A percentile compares a stretch with the other conserved stretches of the same genome.
phyloP scores from a whole-genome alignment of 2,888 invertebrate species.

The Pristionchus fissidentatus region DNA sequence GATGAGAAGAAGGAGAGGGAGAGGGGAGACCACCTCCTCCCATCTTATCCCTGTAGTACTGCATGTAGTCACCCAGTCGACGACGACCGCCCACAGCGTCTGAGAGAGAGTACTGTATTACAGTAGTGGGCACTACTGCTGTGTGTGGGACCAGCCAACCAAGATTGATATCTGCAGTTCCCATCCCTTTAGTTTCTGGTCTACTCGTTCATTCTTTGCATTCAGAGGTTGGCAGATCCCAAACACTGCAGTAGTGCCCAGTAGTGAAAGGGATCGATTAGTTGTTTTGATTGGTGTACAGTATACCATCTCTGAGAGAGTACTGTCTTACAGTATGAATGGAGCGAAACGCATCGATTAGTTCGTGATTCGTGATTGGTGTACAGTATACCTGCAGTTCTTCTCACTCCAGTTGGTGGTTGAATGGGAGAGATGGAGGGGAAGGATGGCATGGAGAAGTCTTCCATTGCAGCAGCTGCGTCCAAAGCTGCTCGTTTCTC shows the following conservation, averaged over 20 bases:
- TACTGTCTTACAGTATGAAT: neutral
- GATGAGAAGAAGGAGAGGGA: slow-evolving; percentile 24
- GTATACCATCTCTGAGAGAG: neutral
- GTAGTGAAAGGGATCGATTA: neutral
- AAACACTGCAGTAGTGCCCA: neutral
- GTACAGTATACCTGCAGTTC: neutral
- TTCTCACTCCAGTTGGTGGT: slow-evolving; percentile 34
- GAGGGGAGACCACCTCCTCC: neutral
- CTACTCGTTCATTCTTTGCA: neutral
- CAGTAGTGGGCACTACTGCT: too few species aligned
- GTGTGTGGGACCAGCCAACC: too few species aligned
- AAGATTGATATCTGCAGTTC: too few species aligned
- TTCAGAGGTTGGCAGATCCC: neutral
- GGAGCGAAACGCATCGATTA: neutral
- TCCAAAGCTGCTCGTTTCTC: slow-evolving; percentile 51
- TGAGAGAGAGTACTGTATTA: neutral
- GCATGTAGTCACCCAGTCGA: slow-evolving; percentile 61
- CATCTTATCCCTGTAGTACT: slow-evolving; percentile 59
- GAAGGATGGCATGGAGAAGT: slow-evolving; percentile 54
- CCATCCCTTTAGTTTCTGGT: too few species aligned
- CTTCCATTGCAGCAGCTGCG: slow-evolving; percentile 56
- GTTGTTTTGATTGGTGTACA: too few species aligned
- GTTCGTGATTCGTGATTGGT: neutral
- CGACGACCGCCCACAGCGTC: slow-evolving; percentile 48
- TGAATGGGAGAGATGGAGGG: slow-evolving; percentile 14